phyloP scores from a whole-genome alignment of 2,888 invertebrate species.

The Temnothorax unifasciatus region DNA sequence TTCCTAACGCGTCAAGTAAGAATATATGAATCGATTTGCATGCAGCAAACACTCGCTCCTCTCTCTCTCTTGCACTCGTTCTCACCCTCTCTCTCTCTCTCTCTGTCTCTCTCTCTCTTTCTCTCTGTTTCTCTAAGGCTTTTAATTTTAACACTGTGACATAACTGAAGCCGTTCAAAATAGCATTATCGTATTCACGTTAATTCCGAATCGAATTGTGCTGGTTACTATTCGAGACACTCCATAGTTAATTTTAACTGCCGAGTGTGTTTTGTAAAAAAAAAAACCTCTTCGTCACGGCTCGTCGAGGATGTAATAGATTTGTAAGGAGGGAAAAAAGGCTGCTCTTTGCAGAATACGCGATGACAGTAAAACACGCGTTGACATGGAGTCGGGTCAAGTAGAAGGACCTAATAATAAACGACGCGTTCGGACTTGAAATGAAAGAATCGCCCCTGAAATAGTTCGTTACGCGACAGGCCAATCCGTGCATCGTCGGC shows the following conservation, averaged over 20 bases:
- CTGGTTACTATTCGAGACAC: background rate
- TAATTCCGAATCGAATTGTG: background rate
- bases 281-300: background rate
- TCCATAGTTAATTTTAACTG: background rate
- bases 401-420: conserved; percentile 61
- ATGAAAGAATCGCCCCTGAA: conserved; percentile 68
- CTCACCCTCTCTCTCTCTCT: background rate
- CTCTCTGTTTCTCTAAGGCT: background rate
- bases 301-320: background rate
- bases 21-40: background rate
- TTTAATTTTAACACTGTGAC: conserved; percentile 43
- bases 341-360: background rate
- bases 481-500: conserved; percentile 63
- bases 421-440: conserved; percentile 19
- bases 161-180: conserved; percentile 28
- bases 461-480: conserved; percentile 78
- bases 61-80: background rate
- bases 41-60: too few relatives aligned
- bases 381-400: conserved; percentile 27
- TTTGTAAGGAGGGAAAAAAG: background rate
- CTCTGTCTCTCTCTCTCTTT: background rate
- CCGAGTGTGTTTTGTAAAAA: background rate
- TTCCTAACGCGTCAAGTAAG: background rate
- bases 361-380: background rate
- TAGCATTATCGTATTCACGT: background rate